Evolutionary conservation across 2,113 vertebrate species (phyloP), one percentile per base, ranked within the genome.

Genomic region (Catharus minimus): DNA sequence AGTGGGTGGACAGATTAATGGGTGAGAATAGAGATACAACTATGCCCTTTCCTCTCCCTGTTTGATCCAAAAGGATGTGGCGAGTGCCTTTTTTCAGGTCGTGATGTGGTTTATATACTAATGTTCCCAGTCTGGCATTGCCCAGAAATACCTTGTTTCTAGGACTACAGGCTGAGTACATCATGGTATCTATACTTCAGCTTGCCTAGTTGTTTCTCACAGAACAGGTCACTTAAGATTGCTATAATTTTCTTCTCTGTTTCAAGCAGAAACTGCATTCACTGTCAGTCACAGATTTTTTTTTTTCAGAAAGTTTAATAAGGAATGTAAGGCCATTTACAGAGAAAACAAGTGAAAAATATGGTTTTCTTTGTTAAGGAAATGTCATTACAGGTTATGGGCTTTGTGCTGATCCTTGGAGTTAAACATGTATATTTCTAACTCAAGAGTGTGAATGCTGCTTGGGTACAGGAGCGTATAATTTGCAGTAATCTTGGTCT

Each of bases 401-500:
- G 36, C 27, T 86, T 61, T 83, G 61, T 62, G 36, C 44, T 86
- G 61, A 83, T 90, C 53, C 44, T 81, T 84, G 44, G 57, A 81
- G 49, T 71, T 92, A 72, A 84, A 38, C 3, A 2, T 72, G 41
- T 22, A 16, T 89, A 44, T 84, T 86, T 90, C 61, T 93, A 57
- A 84, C 82, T 86, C 81, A 88, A 75, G 57, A 75, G 15, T 18
- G 9, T 71, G 68, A 88, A 78, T 75, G 49, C 53, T 89, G 73
- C 73, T 90, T 75, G 68, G 36, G 81, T 71, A 78, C 13, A 86
- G 61, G 53, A 88, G 44, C 41, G 53, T 75, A 49, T 88, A 75
- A 94, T 90, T 95, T 93, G 41, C 56, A 78, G 36, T 84, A 89
- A 89, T 94, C 73, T 90, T 84, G 77, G 61, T 41, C 69, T 67